Base-by-base conservation (phyloP, 2,113 vertebrate genomes). In the Himantopus leucocephalus region DNA sequence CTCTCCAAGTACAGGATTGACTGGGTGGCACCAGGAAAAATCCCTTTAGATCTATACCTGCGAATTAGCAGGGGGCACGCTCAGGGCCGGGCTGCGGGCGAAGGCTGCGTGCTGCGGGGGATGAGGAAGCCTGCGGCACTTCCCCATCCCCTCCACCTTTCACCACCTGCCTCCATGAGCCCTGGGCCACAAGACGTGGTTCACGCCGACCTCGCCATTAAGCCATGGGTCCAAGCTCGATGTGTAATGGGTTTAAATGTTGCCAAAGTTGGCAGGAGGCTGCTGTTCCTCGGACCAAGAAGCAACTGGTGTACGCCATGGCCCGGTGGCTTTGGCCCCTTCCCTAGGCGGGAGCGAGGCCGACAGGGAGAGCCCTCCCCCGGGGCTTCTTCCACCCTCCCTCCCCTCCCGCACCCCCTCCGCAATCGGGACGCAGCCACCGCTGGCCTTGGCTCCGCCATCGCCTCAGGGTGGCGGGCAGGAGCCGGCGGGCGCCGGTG, bases 311-410 rank as follows among this genome's bases (percentile, higher is more conserved):
- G 27, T 1, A 22, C 0, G 0, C 39, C 52, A 10, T 1, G 10
- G 45, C 35, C 35, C 41, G 23, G 12, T 2, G 12, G 22, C 47
- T 78, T 47, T 12, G 22, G 39, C 14, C 21, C 14, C 10, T 72
- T 72, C 14, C 24, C 6, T 5, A 0, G 5, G 8, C 0, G 1
- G 58, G 23, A 53, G 47, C 0, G 0, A 8, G 16, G 16, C 43
- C 6, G 8, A 45, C 66, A 72, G 4, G 45, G 15, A 79, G 18
- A 37, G 37, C 30, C 53, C 29, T 52, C 50, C 19, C 43, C 30
- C 6, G 8, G 9, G 12, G 22, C 14, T 78, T 58, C 56, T n/a
- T 24, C 17, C 50, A 15, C 48, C 5, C 11, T 17, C 26, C 4
- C 35, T 60, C 20, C 16, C 13, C 21, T 43, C n/a, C 37, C 10